Evolutionary conservation across 1,140 invertebrate species (phyloP), one percentile per base, ranked within the genome.

Genomic region (Cardiocondyla obscurior): DNA sequence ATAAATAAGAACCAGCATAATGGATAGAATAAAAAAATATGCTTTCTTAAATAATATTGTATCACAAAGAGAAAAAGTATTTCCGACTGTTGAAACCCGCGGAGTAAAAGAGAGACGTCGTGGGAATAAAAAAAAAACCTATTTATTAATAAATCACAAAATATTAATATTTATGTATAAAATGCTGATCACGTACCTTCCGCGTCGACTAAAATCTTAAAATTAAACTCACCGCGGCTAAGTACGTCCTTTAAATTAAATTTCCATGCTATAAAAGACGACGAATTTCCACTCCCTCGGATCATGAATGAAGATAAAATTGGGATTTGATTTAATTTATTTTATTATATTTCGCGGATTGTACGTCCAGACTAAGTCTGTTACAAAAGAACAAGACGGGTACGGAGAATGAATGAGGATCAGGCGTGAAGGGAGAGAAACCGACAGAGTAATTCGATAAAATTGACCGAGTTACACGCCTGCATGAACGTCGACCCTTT

Each of bases 401-500:
- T 60, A 81, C 14, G 81, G 16, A 12, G 65, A 57, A 16, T 58
- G 81, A 81, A 87, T 76, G 74, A 84, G 60, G 85, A 86, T 87
- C 82, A 62, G 67, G 58, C 55, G 74, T 62, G 82, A 81, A 76
- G 82, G 70, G 81, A 65, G 51, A 85, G 76, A 77, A 77, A 81
- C 74, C 30, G 76, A 42, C 46, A n/a, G 33, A 36, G 77, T 88
- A 88, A 88, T 84, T 88, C 77, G 72, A 88, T 88, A 88, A 88
- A 88, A 88, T 87, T 87, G 76, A 85, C 86, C 85, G 51, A 88
- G 83, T 88, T 87, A 87, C 51, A 85, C 58, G 82, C 36, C 44
- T 72, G 64, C 76, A 82, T 33, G 86, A 82, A 16, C 73, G 46
- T 16, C 44, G 42, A 64, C 8, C 49, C 30, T 36, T 33, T 19